Conservation (phyloP, 2,888 invertebrate species). For the Julus scandinavius region DNA sequence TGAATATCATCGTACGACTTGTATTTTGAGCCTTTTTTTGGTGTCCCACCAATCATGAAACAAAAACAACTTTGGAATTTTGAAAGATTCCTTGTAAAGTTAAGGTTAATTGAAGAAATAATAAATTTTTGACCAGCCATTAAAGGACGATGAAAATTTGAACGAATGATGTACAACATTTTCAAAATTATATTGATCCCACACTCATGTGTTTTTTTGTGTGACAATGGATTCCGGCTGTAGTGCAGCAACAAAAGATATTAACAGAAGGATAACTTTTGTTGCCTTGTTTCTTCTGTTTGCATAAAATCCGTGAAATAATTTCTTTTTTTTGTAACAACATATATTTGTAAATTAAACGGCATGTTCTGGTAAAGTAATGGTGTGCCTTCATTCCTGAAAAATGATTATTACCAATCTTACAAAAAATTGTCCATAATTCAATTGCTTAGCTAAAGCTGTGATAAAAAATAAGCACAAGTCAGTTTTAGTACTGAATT, state of each 20-base stretch:
- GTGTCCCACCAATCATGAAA: background rate
- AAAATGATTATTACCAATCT: too few species aligned
- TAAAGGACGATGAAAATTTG: background rate
- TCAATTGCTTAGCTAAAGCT: too few species aligned
- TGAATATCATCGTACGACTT: background rate
- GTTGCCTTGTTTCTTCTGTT: background rate
- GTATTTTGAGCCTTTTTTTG: background rate
- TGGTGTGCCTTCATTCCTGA: too few species aligned
- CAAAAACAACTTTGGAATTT: background rate
- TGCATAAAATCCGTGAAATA: background rate
- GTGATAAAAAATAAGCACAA: too few species aligned
- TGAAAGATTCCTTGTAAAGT: background rate
- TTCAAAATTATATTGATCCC: background rate
- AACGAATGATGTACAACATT: too few species aligned
- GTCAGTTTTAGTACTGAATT: too few species aligned
- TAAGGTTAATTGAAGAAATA: background rate
- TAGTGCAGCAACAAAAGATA: background rate
- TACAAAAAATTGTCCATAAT: too few species aligned
- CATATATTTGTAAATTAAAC: background rate
- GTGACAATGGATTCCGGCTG: background rate
- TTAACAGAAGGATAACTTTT: background rate
- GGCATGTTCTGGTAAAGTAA: too few species aligned
- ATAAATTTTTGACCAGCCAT: background rate
- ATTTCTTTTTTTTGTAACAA: background rate
- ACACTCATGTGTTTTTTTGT: background rate